phyloP scores from a whole-genome alignment of 2,113 vertebrate species.

The Eclectus roratus region DNA sequence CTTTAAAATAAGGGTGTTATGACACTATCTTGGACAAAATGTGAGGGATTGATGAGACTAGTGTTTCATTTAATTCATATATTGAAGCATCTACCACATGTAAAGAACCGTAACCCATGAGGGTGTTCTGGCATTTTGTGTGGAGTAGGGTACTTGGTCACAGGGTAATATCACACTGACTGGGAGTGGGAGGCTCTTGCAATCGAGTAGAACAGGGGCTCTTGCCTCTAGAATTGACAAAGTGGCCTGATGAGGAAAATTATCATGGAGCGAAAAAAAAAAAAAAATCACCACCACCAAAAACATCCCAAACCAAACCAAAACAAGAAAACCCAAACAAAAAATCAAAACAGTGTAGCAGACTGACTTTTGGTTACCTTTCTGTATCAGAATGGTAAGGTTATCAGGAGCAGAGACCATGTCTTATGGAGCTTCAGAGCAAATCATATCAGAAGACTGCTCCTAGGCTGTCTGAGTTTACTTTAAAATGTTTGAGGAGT shows the following conservation, averaged over 20 bases:
- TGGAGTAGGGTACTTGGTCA: not conserved
- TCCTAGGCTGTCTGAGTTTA: not conserved
- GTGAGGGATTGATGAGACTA: not conserved
- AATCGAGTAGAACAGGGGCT: not conserved
- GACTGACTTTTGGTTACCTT: not conserved
- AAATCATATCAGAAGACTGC: not conserved
- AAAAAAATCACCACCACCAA: not conserved
- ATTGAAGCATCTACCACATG: not conserved
- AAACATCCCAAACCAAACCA: not conserved
- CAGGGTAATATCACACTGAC: not conserved
- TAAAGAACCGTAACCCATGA: not conserved
- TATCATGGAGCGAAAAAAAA: not conserved
- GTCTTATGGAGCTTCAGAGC: not conserved
- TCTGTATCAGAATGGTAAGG: not conserved
- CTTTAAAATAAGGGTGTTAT: not conserved
- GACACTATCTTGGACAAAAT: not conserved
- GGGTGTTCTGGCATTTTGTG: not conserved
- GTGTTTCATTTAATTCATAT: not conserved
- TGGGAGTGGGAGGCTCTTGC: not conserved
- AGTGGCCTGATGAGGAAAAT: not conserved
- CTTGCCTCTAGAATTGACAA: not conserved
- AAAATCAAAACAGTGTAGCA: not conserved
- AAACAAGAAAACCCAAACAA: not conserved
- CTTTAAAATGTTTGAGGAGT: not conserved
- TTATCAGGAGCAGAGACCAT: not conserved